A percentile compares a stretch with the other conserved stretches of the same genome.
Conservation (phyloP, 2,797 vertebrate species). For the Denticeps clupeoides region DNA sequence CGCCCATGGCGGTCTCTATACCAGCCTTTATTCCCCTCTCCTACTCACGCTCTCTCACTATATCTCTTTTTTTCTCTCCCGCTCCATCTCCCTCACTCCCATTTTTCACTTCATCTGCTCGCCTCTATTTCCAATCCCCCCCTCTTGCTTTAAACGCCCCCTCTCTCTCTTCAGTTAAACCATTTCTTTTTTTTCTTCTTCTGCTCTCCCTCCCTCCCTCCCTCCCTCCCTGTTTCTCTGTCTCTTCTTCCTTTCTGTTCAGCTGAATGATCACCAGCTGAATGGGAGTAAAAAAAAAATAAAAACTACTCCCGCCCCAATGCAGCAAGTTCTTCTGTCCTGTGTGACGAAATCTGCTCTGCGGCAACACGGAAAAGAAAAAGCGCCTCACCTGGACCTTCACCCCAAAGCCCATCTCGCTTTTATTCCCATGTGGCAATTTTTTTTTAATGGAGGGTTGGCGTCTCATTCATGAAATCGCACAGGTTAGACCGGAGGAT, state of each 20-base stretch:
- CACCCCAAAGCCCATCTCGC: background rate
- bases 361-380: background rate
- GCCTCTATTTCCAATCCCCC: background rate
- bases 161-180: background rate
- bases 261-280: slow-evolving; percentile 18
- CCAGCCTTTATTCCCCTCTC: no score
- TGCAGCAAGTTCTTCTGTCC: background rate
- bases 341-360: background rate
- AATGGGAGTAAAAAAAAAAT: slow-evolving; percentile 10
- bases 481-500: no score
- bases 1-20: background rate
- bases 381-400: background rate
- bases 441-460: no score
- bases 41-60: background rate
- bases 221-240: background rate
- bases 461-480: no score
- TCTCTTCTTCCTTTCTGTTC: background rate
- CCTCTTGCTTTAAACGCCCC: background rate
- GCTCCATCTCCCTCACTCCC: background rate
- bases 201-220: background rate
- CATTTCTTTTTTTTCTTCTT: background rate
- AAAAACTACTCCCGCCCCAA: slow-evolving; percentile 1
- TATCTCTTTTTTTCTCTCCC: background rate
- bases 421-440: no score
- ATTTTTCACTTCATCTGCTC: background rate